Percentiles rank a stretch among this genome's conserved stretches.
phyloP scores from a whole-genome alignment of 2,113 vertebrate genomes.

The Balaeniceps rex region DNA sequence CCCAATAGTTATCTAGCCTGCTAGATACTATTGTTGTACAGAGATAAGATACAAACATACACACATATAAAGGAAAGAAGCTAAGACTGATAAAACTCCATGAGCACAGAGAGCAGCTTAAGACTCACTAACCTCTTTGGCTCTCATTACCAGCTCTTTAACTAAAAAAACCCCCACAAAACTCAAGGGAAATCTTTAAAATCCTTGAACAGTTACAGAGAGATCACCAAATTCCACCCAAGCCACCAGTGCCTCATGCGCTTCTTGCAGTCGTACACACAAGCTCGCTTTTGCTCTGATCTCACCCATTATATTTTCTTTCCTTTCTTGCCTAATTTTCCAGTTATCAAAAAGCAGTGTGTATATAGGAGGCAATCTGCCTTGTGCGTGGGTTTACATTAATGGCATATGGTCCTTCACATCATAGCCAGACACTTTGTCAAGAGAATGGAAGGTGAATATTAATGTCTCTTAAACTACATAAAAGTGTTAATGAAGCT shows the following conservation, averaged over 20 bases:
- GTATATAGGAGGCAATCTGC: not conserved
- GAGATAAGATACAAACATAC: not conserved
- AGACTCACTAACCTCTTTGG: not conserved
- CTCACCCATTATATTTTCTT: not conserved
- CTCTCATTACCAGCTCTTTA: not conserved
- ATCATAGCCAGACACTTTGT: not conserved
- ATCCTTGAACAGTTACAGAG: not conserved
- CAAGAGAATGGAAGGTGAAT: not conserved
- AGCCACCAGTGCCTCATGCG: not conserved
- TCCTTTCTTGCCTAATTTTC: not conserved
- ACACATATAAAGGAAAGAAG: not conserved
- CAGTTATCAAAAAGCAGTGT: accelerated
- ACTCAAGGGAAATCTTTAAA: not conserved
- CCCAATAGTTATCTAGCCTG: not conserved
- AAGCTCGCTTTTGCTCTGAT: not conserved
- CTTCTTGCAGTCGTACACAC: not conserved
- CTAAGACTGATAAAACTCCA: not conserved
- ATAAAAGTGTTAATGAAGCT: not conserved
- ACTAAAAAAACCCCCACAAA: not conserved
- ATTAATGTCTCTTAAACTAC: not conserved
- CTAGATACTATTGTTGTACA: not conserved
- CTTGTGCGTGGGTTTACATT: not conserved
- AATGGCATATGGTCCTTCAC: not conserved
- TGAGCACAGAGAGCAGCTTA: not conserved
- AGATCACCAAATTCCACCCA: not conserved